Percentiles rank a stretch among this genome's conserved stretches.
Evolutionary conservation across 2,888 invertebrate genomes (phyloP).

Genomic region (Zelleria hepariella): DNA sequence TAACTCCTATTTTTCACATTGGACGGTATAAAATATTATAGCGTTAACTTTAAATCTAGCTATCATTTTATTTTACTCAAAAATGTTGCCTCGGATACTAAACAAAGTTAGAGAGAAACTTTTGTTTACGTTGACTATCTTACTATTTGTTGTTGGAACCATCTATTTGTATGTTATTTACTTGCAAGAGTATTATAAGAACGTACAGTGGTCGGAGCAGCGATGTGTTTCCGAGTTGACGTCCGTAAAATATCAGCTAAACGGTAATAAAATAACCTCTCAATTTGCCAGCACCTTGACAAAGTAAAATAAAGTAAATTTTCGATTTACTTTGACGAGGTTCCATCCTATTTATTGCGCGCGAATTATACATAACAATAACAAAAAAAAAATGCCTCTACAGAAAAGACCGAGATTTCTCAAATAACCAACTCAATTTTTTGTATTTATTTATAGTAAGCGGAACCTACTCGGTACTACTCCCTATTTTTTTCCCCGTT

Average conservation of each 20-base stretch:
- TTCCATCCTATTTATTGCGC: too few relatives aligned
- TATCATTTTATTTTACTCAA: too few relatives aligned
- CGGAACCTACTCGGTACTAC: not conserved
- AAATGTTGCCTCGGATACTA: constrained; percentile 23
- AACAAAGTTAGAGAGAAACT: constrained; percentile 28
- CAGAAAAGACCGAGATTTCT: too few relatives aligned
- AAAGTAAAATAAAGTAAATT: too few relatives aligned
- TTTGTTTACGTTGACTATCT: constrained; percentile 23
- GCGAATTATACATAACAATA: too few relatives aligned
- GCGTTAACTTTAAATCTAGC: too few relatives aligned
- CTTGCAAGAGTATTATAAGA: constrained; percentile 35
- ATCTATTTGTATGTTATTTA: constrained; percentile 39
- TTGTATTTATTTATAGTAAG: not conserved
- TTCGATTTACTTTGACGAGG: too few relatives aligned
- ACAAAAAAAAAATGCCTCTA: too few relatives aligned
- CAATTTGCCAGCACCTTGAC: not conserved
- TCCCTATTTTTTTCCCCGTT: not conserved
- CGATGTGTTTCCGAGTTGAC: constrained; percentile 45
- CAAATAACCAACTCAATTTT: too few relatives aligned
- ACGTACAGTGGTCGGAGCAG: constrained; percentile 33
- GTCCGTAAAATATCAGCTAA: constrained; percentile 49
- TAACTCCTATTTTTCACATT: too few relatives aligned
- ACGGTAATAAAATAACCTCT: constrained; percentile 25
- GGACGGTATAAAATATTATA: too few relatives aligned
- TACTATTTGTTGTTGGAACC: constrained; percentile 23